Base-by-base conservation (phyloP, 2,113 vertebrate species). In the Clarias magur region DNA sequence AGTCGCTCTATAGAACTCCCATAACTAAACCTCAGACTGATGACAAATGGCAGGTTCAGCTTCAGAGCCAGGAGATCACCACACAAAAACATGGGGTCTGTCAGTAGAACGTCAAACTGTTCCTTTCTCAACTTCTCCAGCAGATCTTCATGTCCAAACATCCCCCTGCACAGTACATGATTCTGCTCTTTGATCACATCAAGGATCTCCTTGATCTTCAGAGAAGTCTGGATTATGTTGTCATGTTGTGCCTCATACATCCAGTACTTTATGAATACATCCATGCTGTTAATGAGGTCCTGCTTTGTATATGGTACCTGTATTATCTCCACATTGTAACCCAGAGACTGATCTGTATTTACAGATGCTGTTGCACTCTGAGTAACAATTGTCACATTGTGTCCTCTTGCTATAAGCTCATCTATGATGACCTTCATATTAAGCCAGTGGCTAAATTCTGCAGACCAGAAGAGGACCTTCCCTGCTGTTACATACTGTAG, bases 381-480 rank as follows among this genome's bases (percentile, higher is more conserved):
- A 23, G 84, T 90, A 53, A 92, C 54, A n/a, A 95, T 89, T 0
- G 93, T 95, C n/a, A 94, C 85, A 1, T 86, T 85, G 19, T 95
- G 93, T 12, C 91, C 92, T 30, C 88, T 92, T 1, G 80, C 54
- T 0, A 63, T 23, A 3, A 95, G 83, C 21, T 89, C 83, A 0
- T 94, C 91, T 16, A 94, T 82, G 54, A 93, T 86, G 4, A 7
- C 68, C 87, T 92, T 93, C 0, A 93, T 0, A 48, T 93, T 95
- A 59, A 95, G 91, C 92, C 93, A 94, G 60, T 95, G 94, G 70
- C 94, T 95, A 89, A 92, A 88, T 25, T 94, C 94, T 7, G 83
- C 90, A 2, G 94, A 93, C 94, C 93, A 95, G 2, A 93, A 89
- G 17, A 94, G 86, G 4, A 94, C 78, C 80, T 94, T 94, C 6